Percentiles rank a stretch among this genome's conserved stretches.
phyloP scores from a whole-genome alignment of 2,888 invertebrate genomes.

The Platypus cylindrus region DNA sequence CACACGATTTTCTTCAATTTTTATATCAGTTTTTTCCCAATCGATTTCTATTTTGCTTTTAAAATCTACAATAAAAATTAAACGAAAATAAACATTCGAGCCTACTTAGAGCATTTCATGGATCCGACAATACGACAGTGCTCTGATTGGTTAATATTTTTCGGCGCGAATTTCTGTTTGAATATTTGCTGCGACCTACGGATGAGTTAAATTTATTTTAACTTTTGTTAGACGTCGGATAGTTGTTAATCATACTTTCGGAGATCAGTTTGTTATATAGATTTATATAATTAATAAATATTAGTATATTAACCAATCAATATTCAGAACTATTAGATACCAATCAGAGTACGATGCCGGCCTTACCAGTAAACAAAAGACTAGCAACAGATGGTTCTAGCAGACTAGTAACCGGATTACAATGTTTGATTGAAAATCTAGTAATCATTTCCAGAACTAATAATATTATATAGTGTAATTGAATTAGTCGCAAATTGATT shows the following conservation, averaged over 20 bases:
- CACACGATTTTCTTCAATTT: constrained; percentile 51
- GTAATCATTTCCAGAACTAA: constrained; percentile 67
- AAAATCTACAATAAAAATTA: constrained; percentile 19
- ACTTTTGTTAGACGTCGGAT: no score
- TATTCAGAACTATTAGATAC: no score
- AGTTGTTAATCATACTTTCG: no score
- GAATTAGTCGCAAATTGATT: constrained; percentile 62
- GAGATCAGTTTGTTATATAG: no score
- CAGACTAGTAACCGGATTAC: constrained; percentile 58
- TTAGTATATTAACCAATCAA: no score
- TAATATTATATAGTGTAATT: constrained; percentile 69
- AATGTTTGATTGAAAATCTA: constrained; percentile 59
- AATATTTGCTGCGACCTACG: no score
- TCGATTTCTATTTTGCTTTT: constrained; percentile 32
- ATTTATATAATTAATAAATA: no score
- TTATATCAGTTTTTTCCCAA: constrained; percentile 52
- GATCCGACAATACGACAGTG: no score
- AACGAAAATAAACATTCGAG: not conserved
- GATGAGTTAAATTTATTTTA: no score
- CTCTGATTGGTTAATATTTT: no score
- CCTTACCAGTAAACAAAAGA: constrained; percentile 41
- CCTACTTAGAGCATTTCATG: not conserved
- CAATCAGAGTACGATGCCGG: no score
- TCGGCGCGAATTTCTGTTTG: no score
- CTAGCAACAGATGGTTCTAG: constrained; percentile 61